A percentile compares a stretch with the other conserved stretches of the same genome.
Conservation (phyloP, 2,888 invertebrate genomes). For the Callyntrura sp. region DNA sequence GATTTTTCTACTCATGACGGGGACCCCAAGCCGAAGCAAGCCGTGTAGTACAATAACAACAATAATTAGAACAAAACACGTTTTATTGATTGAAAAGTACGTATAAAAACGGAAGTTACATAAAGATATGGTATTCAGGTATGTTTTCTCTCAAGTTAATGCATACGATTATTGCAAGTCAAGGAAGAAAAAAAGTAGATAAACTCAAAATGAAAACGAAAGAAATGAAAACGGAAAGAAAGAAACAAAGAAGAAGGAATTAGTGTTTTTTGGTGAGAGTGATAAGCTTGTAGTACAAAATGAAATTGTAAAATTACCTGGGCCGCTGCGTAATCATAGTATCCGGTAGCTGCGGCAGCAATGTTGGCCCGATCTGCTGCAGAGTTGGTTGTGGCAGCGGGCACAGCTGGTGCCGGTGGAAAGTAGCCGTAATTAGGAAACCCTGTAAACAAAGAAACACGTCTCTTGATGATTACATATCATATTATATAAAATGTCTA, state of each 20-base stretch:
- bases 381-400: slow-evolving; percentile 86
- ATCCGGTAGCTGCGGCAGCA: slow-evolving; percentile 85
- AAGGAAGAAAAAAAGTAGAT: slow-evolving; percentile 11
- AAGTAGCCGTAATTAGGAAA: slow-evolving; percentile 87
- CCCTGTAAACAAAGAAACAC: slow-evolving; percentile 84
- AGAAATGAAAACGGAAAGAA: slow-evolving; percentile 33
- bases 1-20: slow-evolving; percentile 40
- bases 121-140: neutral
- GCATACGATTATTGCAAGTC: slow-evolving; percentile 35
- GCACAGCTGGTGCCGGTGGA: slow-evolving; percentile 86
- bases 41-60: slow-evolving; percentile 32
- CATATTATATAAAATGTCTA: neutral
- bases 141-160: slow-evolving; percentile 17
- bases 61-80: slow-evolving; percentile 8
- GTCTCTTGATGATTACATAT: slow-evolving; percentile 53
- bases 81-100: slow-evolving; percentile 26
- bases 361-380: slow-evolving; percentile 84
- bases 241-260: slow-evolving; percentile 34
- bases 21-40: slow-evolving; percentile 40
- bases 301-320: slow-evolving; percentile 80
- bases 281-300: slow-evolving; percentile 5
- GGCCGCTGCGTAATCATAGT: slow-evolving; percentile 84
- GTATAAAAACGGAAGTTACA: neutral
- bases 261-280: slow-evolving; percentile 22
- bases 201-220: slow-evolving; percentile 28